Evolutionary conservation across 2,113 vertebrate genomes (phyloP).

Genomic region (Chauna torquata): DNA sequence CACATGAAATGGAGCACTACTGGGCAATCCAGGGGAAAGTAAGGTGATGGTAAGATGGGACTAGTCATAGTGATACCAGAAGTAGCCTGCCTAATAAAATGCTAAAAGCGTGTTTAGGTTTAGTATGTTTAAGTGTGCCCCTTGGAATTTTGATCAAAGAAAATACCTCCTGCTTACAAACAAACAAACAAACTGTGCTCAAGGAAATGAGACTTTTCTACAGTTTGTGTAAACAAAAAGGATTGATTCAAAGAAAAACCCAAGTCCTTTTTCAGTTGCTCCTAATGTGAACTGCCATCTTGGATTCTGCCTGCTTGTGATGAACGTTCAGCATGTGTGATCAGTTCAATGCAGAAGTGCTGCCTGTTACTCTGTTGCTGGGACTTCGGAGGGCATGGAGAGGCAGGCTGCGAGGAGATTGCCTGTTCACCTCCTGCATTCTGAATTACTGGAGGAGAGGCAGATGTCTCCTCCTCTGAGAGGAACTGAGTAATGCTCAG

Average conservation of each 20-base stretch:
- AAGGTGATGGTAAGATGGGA: background rate
- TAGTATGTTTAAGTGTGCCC: background rate
- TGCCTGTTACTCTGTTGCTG: background rate
- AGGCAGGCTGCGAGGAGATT: background rate
- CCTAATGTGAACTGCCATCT: background rate
- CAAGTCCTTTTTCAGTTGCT: background rate
- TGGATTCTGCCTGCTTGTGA: background rate
- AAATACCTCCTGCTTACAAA: background rate
- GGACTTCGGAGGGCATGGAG: background rate
- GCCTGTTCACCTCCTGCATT: rapidly evolving
- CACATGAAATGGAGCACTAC: background rate
- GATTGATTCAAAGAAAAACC: background rate
- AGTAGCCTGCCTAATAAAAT: background rate
- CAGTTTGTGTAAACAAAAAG: background rate
- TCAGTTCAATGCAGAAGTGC: background rate
- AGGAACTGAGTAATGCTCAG: background rate
- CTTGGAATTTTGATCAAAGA: background rate
- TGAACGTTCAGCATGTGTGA: background rate
- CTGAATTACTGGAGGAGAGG: background rate
- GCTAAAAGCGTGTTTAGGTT: background rate
- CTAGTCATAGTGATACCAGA: background rate
- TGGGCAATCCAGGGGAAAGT: background rate
- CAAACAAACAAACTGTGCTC: background rate
- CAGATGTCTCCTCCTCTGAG: background rate
- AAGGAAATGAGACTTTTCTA: background rate